phyloP scores from a whole-genome alignment of 2,113 vertebrate genomes.

The Dendrocopos noguchii region DNA sequence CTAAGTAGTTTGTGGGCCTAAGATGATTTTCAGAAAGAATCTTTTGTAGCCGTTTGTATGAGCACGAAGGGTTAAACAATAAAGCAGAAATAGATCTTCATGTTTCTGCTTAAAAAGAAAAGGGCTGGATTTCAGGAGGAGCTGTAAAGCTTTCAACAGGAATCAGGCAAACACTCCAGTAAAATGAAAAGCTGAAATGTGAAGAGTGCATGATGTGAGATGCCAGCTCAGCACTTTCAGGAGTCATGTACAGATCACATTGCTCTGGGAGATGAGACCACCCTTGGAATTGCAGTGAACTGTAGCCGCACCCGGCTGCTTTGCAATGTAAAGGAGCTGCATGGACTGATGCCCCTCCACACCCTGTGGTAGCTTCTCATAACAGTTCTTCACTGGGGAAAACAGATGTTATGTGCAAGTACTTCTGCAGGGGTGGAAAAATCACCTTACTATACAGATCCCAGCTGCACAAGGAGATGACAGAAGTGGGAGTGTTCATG shows the following conservation, averaged over 20 bases:
- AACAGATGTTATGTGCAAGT: not conserved
- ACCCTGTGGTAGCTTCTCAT: not conserved
- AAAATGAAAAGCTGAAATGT: slow-evolving; percentile 42
- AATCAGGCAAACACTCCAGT: not conserved
- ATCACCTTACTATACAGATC: not conserved
- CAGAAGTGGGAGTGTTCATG: not conserved
- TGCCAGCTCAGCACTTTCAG: slow-evolving; percentile 26
- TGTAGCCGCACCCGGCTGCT: not conserved
- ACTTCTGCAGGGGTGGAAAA: not conserved
- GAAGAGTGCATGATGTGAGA: not conserved
- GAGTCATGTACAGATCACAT: not conserved
- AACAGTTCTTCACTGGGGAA: not conserved
- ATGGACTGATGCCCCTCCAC: not conserved
- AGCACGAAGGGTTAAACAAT: slow-evolving; percentile 5
- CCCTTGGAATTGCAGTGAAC: not conserved
- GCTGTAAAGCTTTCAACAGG: slow-evolving; percentile 15
- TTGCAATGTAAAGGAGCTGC: not conserved
- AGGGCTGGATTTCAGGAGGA: slow-evolving; percentile 8
- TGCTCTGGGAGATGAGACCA: not conserved
- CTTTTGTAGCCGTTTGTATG: not conserved
- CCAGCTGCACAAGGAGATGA: not conserved
- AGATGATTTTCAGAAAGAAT: not conserved
- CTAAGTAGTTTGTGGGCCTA: not conserved
- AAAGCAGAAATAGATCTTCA: not conserved
- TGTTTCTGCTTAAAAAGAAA: slow-evolving; percentile 14